Evolutionary conservation across 2,888 invertebrate species (phyloP).

Genomic region (Dorcus parallelipipedus): DNA sequence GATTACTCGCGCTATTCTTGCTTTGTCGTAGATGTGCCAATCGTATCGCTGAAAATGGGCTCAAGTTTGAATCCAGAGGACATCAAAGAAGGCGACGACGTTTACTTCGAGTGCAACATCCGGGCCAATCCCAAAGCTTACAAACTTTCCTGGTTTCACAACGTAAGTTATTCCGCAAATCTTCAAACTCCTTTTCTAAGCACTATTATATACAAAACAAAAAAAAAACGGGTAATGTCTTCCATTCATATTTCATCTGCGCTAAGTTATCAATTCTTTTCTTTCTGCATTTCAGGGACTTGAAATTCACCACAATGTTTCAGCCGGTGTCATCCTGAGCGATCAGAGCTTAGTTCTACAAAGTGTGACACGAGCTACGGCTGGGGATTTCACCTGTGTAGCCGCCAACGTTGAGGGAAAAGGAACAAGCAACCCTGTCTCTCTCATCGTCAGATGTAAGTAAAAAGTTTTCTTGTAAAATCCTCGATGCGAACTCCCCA

Average conservation of each 20-base stretch:
- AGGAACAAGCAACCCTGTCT: slow-evolving; percentile 70
- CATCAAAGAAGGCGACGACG: slow-evolving; percentile 87
- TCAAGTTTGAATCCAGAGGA: slow-evolving; percentile 79
- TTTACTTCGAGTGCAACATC: slow-evolving; percentile 84
- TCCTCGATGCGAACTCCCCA: no score
- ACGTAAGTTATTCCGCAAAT: slow-evolving; percentile 60
- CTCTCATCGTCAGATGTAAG: slow-evolving; percentile 69
- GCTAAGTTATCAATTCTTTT: not conserved
- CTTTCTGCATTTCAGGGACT: slow-evolving; percentile 58
- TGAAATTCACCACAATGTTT: slow-evolving; percentile 79
- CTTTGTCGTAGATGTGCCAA: slow-evolving; percentile 67
- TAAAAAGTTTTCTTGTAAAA: slow-evolving; percentile 23
- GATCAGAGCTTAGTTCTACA: slow-evolving; percentile 85
- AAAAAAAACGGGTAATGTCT: no score
- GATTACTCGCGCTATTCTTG: no score
- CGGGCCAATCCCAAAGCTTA: slow-evolving; percentile 81
- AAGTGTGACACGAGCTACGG: slow-evolving; percentile 74
- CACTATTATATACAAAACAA: no score
- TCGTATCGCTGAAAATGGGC: slow-evolving; percentile 79
- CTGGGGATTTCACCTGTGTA: slow-evolving; percentile 85
- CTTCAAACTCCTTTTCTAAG: no score
- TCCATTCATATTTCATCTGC: no score
- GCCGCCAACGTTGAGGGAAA: slow-evolving; percentile 84
- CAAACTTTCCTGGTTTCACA: slow-evolving; percentile 83
- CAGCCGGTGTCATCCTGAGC: slow-evolving; percentile 77